Evolutionary conservation across 1,140 invertebrate genomes (phyloP), one percentile per base, ranked within the genome.

Genomic region (Euura lappo): DNA sequence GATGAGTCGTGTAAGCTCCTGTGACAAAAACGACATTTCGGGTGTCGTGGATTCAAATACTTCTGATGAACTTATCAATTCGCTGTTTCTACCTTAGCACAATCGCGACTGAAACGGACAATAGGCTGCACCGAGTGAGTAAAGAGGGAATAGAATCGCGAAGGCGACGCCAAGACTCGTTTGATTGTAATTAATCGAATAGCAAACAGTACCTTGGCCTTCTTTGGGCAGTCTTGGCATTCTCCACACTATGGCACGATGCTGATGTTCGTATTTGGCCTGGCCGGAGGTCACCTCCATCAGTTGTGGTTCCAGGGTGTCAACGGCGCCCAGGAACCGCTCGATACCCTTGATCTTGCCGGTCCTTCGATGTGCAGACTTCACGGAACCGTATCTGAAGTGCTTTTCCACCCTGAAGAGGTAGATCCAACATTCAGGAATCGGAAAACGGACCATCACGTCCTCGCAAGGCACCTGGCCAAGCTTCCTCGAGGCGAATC

Each of bases 371-470:
- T 97, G 96, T 28, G 97, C 95, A 1, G 98, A 98, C 88, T 99
- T 99, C 0, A 99, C 95, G 4, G 98, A 99, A n/a, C 99, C 99
- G 86, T 99, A 99, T 81, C 98, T 91, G 89, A 99, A 99, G 86
- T 99, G 96, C 82, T 99, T 98, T 86, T 99, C 98, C 28, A 99
- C 97, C 74, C 99, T 91, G 88, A 99, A 99, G 80, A 99, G 90
- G 87, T 99, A 99, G 79, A 99, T 97, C 99, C 99, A 99, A 81
- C 95, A 96, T 88, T 99, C 98, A 44, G 99, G 99, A 76, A 99
- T 97, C 4, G 98, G 98, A 85, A 99, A 98, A 71, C 97, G 91
- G 60, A 99, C 94, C 82, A 96, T 94, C 65, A 99, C 98, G 88
- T 99, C 98, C 88, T 99, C 97, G 88, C 98, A 99, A 68, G 97